Evolutionary conservation across 1,140 invertebrate genomes (phyloP).

Genomic region (Plectrocnemia conspersa): DNA sequence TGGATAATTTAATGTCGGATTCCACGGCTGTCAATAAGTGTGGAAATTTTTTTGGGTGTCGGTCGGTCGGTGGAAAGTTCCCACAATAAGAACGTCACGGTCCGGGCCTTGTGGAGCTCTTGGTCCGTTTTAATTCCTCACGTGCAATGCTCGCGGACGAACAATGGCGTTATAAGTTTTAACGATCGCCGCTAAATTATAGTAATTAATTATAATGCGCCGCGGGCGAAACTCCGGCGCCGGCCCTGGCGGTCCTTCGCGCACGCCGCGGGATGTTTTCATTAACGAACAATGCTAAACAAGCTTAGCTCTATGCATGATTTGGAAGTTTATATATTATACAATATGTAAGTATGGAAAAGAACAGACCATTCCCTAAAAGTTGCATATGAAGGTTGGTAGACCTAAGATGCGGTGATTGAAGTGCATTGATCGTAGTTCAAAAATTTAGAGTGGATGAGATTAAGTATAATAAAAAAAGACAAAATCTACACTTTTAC

Average conservation of each 20-base stretch:
- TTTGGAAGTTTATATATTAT: no score
- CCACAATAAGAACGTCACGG: constrained; percentile 20
- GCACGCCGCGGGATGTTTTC: no score
- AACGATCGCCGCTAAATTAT: constrained; percentile 28
- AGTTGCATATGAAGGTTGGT: no score
- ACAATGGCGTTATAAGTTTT: constrained; percentile 32
- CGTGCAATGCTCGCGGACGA: constrained; percentile 10
- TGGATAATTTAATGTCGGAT: constrained; percentile 14
- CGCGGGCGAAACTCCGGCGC: not conserved
- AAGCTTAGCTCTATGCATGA: no score
- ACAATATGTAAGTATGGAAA: no score
- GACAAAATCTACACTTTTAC: no score
- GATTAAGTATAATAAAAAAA: no score
- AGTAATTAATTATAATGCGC: constrained; percentile 18
- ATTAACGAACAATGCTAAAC: no score
- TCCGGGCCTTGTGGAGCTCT: constrained; percentile 12
- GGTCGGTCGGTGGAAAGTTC: constrained; percentile 16
- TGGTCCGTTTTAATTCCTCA: constrained; percentile 10
- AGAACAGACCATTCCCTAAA: no score
- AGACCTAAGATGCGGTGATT: no score
- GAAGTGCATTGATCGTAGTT: no score
- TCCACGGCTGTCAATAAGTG: constrained; percentile 29
- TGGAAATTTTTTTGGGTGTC: constrained; percentile 26
- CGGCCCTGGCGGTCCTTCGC: not conserved
- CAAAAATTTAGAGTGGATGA: no score